Evolutionary conservation across 2,113 vertebrate genomes (phyloP).

Genomic region (Nipponia nippon): DNA sequence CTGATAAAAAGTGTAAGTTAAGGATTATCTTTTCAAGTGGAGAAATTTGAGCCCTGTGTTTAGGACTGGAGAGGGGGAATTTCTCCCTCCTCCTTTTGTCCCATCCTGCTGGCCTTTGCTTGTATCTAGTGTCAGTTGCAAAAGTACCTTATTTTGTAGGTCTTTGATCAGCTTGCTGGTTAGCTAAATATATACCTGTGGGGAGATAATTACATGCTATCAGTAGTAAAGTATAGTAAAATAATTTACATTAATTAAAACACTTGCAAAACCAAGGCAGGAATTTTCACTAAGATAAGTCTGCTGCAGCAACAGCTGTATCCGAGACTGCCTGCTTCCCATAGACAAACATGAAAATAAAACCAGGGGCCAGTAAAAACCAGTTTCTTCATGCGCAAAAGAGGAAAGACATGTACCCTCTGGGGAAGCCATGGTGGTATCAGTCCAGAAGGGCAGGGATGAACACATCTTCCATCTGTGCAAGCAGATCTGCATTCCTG

Average conservation of each 20-base stretch:
- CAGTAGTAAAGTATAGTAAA: slow-evolving; percentile 51
- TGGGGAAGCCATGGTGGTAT: background rate
- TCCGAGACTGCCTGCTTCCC: background rate
- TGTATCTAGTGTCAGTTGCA: background rate
- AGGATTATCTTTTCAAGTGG: background rate
- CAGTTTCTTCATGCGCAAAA: background rate
- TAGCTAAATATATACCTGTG: slow-evolving; percentile 61
- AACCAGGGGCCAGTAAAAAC: background rate
- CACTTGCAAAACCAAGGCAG: slow-evolving; percentile 36
- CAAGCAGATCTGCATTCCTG: background rate
- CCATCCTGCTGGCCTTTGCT: background rate
- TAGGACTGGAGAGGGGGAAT: background rate
- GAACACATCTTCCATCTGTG: background rate
- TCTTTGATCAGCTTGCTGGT: slow-evolving; percentile 36
- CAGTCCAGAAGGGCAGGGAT: background rate
- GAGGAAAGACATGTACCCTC: background rate
- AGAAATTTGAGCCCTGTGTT: background rate
- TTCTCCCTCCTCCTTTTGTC: background rate
- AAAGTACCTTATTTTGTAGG: background rate
- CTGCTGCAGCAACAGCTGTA: background rate
- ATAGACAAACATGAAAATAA: background rate
- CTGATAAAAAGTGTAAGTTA: background rate
- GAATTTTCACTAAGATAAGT: background rate
- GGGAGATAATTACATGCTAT: slow-evolving; percentile 62
- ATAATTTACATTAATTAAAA: slow-evolving; percentile 52